A percentile compares a stretch with the other conserved stretches of the same genome.
Conservation (phyloP, 2,797 vertebrate species). For the Otolemur crassicaudatus region DNA sequence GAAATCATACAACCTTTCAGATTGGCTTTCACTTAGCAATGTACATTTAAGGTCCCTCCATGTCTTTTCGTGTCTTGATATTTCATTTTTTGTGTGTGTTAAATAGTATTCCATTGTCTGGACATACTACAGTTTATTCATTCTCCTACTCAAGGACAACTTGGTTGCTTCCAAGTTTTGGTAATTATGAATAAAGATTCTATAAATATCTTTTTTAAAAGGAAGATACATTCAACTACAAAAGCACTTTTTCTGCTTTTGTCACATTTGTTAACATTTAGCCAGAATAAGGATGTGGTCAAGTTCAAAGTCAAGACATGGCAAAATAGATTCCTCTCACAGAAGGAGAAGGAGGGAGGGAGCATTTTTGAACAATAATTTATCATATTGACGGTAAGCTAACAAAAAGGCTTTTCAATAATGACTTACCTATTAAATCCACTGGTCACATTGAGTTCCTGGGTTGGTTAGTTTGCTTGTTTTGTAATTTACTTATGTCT, state of each 20-base stretch:
- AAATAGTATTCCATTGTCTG: no score
- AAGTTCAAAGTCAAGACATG: not conserved
- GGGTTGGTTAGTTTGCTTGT: not conserved
- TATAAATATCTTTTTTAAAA: no score
- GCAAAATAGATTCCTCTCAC: not conserved
- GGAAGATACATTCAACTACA: not conserved
- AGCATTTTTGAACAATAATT: not conserved
- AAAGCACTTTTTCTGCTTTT: not conserved
- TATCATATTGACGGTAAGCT: not conserved
- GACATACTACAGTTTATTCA: no score
- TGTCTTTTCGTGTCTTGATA: no score
- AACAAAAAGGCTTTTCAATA: not conserved
- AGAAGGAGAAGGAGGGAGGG: not conserved
- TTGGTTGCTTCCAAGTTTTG: no score
- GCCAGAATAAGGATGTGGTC: not conserved
- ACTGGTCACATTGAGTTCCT: not conserved
- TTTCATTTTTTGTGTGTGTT: no score
- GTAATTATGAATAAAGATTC: no score
- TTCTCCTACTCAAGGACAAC: no score
- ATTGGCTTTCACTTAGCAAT: no score
- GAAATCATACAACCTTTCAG: no score
- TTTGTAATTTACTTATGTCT: not conserved
- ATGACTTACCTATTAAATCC: not conserved
- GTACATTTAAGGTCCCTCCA: no score
- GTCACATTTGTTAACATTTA: not conserved